A percentile compares a stretch with the other conserved stretches of the same genome.
Evolutionary conservation across 2,113 vertebrate genomes (phyloP).

Genomic region (Passer montanus): DNA sequence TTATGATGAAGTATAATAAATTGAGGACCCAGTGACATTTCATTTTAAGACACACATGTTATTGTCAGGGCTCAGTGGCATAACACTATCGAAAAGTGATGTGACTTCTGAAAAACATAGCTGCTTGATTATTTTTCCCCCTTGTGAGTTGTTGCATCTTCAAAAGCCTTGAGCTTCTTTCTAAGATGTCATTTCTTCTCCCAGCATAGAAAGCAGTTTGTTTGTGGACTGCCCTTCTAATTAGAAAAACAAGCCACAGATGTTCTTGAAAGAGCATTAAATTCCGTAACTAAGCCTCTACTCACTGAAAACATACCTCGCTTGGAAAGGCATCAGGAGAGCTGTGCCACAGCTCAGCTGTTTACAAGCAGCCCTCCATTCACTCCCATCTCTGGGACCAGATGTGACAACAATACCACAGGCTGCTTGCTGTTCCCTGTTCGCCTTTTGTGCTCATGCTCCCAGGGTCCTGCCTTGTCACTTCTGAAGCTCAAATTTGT

Average conservation of each 20-base stretch:
- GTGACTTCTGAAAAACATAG: background rate
- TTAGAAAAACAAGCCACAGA: conserved; percentile 5
- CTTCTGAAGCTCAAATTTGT: background rate
- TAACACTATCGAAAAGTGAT: background rate
- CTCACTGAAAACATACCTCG: background rate
- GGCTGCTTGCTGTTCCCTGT: background rate
- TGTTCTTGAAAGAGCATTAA: conserved; percentile 22
- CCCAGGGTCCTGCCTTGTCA: background rate
- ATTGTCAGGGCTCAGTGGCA: background rate
- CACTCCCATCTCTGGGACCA: background rate
- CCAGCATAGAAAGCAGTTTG: background rate
- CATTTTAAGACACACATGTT: conserved; percentile 47
- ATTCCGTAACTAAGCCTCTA: background rate
- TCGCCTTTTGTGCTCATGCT: background rate
- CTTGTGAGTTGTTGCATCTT: background rate
- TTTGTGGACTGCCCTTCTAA: background rate
- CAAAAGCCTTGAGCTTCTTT: background rate
- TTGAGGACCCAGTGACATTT: conserved; percentile 18
- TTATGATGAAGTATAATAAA: conserved; percentile 26
- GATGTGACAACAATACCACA: background rate
- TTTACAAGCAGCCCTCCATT: background rate
- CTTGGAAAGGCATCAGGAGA: background rate
- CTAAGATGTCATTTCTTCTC: background rate
- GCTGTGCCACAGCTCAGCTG: background rate
- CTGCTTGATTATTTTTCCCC: background rate